Evolutionary conservation across 1,140 invertebrate species (phyloP).

Genomic region (Yoshiicerus persimilis): DNA sequence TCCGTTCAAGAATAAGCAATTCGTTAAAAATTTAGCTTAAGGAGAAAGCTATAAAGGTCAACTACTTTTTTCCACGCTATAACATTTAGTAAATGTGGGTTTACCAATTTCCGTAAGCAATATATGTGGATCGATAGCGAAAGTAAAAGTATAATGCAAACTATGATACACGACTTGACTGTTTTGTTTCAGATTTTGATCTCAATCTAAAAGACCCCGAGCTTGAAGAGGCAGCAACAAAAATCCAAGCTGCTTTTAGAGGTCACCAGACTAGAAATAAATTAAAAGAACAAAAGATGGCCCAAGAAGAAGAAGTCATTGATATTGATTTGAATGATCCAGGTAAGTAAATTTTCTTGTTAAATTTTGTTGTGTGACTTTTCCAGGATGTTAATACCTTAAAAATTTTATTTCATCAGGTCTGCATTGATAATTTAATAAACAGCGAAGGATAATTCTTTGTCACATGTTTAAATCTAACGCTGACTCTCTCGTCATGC

Average conservation of each 20-base stretch:
- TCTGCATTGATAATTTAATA: neutral
- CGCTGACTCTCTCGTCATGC: neutral
- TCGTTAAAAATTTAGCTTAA: too few species aligned
- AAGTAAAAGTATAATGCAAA: neutral
- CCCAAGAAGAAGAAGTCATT: conserved; percentile 50
- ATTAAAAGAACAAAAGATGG: conserved; percentile 56
- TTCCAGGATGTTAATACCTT: neutral
- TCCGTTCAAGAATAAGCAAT: too few species aligned
- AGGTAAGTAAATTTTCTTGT: conserved; percentile 32
- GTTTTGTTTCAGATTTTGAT: conserved; percentile 4
- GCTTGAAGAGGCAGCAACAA: conserved; percentile 64
- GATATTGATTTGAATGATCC: conserved; percentile 58
- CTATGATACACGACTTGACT: neutral
- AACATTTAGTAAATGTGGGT: too few species aligned
- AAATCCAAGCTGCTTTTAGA: conserved; percentile 68
- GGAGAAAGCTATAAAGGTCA: too few species aligned
- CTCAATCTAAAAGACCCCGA: conserved; percentile 60
- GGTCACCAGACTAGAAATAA: conserved; percentile 65
- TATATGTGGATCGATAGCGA: neutral
- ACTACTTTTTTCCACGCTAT: too few species aligned
- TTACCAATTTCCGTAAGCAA: neutral
- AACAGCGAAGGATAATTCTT: neutral
- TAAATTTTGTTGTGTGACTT: neutral
- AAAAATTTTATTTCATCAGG: conserved; percentile 4
- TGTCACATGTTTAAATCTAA: neutral